Evolutionary conservation across 2,888 invertebrate genomes (phyloP), one percentile per base, ranked within the genome.

Genomic region (Silvanus unidentatus): DNA sequence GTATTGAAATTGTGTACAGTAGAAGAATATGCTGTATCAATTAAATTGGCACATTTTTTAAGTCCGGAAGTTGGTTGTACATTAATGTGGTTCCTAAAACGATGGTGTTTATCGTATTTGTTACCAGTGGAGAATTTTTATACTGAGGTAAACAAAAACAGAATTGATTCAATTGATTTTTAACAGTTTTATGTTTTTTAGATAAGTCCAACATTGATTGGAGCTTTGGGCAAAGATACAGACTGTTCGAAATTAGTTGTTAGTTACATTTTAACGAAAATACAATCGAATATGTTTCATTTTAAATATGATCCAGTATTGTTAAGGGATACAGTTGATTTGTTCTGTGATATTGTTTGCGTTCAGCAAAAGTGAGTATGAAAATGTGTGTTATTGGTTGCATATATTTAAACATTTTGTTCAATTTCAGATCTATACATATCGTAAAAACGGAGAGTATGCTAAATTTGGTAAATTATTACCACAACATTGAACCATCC

Each of bases 51-150:
- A 1, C 76, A 76, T 50, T 75, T 81, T 50, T 77, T 90, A 56
- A 90, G 90, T 65, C 90, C 90, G 0, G 88, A 89, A 68, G 78
- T 91, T 1, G 83, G 84, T 1, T 81, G 82, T 35, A 84, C 85
- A 0, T 73, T 85, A 37, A 82, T 87, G 55, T 91, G 89, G 88
- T 84, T 88, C 60, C 73, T 92, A 37, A 80, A 82, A 58, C 78
- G 84, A 54, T 91, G 88, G 86, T 80, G 84, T 39, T 75, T 81
- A 53, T 79, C 81, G 1, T 92, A 88, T 63, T 71, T 90, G 47
- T 72, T 84, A 60, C 80, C 82, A 10, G 75, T 75, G 48, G 81
- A 81, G 62, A 73, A 70, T 50, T 76, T 75, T 62, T 81, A 81
- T 60, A 65, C 71, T 43, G 75, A 79, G 65, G 78, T 79, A 59